Base-by-base conservation (phyloP, 2,888 invertebrate genomes). In the Ceriagrion tenellum region DNA sequence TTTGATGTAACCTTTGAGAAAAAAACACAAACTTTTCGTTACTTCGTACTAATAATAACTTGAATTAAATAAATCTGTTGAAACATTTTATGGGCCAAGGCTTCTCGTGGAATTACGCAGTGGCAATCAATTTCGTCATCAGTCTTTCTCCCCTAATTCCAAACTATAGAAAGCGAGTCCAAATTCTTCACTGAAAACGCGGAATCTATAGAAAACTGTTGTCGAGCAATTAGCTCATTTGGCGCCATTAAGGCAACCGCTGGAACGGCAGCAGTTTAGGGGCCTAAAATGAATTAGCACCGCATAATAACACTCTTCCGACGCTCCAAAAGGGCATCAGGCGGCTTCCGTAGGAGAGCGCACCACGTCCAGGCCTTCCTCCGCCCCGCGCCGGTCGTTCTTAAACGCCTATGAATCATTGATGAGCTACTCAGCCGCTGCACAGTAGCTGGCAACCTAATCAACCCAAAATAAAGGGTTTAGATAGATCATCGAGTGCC, bases 371-470 rank as follows among this genome's bases (percentile, higher is more conserved):
- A 35, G 16, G 13, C 81, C 35, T 35, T 26, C 18, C 10, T 16
- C 81, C 81, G 16, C 35, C 3, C 47, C 16, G 4, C 10, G 16
- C 81, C 81, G 16, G 16, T n/a, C 81, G 81, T 47, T 63, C 59
- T 91, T 69, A 93, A 93, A 55, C 93, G 47, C 69, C 74, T 69
- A 93, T 93, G 93, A 93, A 93, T 93, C 93, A 93, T 93, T 93
- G 69, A 93, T 93, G 93, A 93, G 93, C 63, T 40, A 47, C 93
- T 69, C n/a, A 69, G 93, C 47, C 69, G 69, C 69, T 47, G 93
- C 93, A 93, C 93, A 93, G 93, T 93, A 93, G 93, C 91, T 63
- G 91, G 91, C 93, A 63, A 74, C 69, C 93, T 93, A 93, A 93
- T 93, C 93, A 93, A 93, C 93, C 69, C 93, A 69, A 93, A 93